These are phyloP conservation scores for Gadopsis bispinosus DNA, from an alignment of 2,797 vertebrate genomes.

Conservation along the genomic window DNA sequence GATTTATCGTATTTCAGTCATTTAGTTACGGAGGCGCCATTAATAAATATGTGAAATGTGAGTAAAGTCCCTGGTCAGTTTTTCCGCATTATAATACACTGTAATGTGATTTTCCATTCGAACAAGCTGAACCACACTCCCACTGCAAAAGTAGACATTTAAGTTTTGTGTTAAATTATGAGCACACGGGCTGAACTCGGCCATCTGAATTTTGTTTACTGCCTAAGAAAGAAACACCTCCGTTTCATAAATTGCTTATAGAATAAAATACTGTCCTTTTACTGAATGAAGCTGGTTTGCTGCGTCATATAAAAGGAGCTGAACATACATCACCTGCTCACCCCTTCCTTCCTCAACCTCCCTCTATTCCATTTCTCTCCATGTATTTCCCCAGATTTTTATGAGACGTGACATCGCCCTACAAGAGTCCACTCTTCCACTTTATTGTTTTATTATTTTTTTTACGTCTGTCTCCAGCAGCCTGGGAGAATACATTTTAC, in stretches of 20 bases:
- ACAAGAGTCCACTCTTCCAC: conserved; percentile 27
- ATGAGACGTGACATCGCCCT: conserved; percentile 39
- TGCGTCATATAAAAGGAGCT: conserved; percentile 53
- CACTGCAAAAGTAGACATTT: conserved; percentile 26
- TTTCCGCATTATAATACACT: conserved; percentile 30
- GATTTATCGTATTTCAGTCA: conserved; percentile 32
- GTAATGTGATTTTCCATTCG: conserved; percentile 32
- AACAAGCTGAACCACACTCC: conserved; percentile 32
- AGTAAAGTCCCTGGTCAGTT: conserved; percentile 13
- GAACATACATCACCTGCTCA: conserved; percentile 48
- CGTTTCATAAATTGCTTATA: conserved; percentile 23
- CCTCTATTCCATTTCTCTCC: conserved; percentile 25
- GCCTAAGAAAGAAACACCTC: conserved; percentile 39
- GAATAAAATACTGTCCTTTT: conserved; percentile 43
- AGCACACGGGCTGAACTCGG: conserved; percentile 14
- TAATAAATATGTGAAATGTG: conserved; percentile 38
- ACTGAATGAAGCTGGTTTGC: conserved; percentile 35
- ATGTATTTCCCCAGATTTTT: conserved; percentile 54
- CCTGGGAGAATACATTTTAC: conserved; percentile 57
- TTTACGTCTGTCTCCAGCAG: conserved; percentile 45
- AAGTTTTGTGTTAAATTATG: conserved; percentile 32
- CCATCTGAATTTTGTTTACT: conserved; percentile 39
- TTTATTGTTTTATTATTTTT: conserved; percentile 54
- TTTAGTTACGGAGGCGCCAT: conserved; percentile 4
- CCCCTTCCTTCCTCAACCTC: background rate